A percentile compares a stretch with the other conserved stretches of the same genome.
Evolutionary conservation across 2,888 invertebrate genomes (phyloP).

Genomic region (Yponomeuta cagnagella): DNA sequence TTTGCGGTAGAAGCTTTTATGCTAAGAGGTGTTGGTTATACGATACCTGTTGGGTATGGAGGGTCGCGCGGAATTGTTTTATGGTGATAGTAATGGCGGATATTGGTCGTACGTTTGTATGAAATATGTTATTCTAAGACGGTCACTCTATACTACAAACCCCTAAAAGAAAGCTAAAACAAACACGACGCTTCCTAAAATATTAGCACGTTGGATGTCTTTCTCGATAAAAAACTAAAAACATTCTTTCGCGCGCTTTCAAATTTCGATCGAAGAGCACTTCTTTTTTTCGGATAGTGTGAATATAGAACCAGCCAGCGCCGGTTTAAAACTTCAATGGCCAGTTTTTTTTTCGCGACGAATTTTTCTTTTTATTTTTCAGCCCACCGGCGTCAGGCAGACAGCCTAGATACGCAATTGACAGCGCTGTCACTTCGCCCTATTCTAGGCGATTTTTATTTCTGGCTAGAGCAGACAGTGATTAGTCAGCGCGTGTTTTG

Average conservation of each 20-base stretch:
- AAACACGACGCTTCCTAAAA: not conserved
- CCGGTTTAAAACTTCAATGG: conserved; percentile 3
- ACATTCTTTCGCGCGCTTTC: conserved; percentile 20
- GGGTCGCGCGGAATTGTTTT: conserved; percentile 16
- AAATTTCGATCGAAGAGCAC: conserved; percentile 24
- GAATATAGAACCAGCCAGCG: conserved; percentile 36
- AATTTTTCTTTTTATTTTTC: conserved; percentile 18
- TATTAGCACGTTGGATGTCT: not conserved
- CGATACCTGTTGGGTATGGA: conserved; percentile 15
- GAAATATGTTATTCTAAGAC: conserved; percentile 1
- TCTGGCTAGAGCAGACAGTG: conserved; percentile 42
- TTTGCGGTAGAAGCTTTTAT: conserved; percentile 51
- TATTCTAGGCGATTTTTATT: conserved; percentile 36
- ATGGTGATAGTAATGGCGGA: not conserved
- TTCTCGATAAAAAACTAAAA: not conserved
- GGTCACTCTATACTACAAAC: not conserved
- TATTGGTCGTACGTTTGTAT: not conserved
- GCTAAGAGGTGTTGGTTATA: conserved; percentile 28
- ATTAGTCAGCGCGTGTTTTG: conserved; percentile 51
- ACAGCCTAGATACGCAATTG: conserved; percentile 34
- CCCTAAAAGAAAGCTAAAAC: not conserved
- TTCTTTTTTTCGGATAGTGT: conserved; percentile 36
- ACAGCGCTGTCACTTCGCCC: conserved; percentile 44
- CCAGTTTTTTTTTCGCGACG: conserved; percentile 1
- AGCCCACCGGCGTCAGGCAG: conserved; percentile 20